phyloP scores from a whole-genome alignment of 1,140 invertebrate species.

The Drosophila arizonae region DNA sequence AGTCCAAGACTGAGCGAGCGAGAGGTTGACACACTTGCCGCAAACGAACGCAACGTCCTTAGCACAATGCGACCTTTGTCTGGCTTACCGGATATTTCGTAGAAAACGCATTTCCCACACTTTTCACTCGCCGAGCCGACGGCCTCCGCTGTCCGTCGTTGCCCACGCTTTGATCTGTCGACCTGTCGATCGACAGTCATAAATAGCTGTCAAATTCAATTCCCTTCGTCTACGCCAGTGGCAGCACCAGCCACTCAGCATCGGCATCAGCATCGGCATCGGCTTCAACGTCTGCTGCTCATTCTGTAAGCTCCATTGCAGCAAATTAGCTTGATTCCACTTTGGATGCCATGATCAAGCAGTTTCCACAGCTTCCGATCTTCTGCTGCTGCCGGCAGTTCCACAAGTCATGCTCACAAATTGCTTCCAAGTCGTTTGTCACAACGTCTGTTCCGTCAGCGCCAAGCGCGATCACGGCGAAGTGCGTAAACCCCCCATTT shows the following conservation, averaged over 20 bases:
- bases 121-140: constrained; percentile 46
- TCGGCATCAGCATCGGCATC: neutral
- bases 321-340: constrained; percentile 71
- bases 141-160: neutral
- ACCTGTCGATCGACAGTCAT: constrained; percentile 62
- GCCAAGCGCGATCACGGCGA: neutral
- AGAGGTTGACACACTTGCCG: constrained; percentile 46
- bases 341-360: constrained; percentile 51
- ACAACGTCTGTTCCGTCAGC: neutral
- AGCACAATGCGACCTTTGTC: constrained; percentile 62
- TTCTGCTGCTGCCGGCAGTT: constrained; percentile 15
- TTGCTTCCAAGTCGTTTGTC: constrained; percentile 51
- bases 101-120: constrained; percentile 73
- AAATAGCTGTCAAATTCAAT: constrained; percentile 73
- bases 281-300: neutral
- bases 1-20: neutral
- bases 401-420: constrained; percentile 65
- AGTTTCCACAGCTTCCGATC: constrained; percentile 47
- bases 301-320: constrained; percentile 67
- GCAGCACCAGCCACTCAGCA: neutral
- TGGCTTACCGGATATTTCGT: constrained; percentile 60
- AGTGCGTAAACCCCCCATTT: neutral
- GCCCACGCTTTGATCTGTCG: constrained; percentile 34
- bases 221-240: constrained; percentile 30
- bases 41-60: constrained; percentile 57